phyloP scores from a whole-genome alignment of 2,113 vertebrate genomes.

The Australoheros scitulus region DNA sequence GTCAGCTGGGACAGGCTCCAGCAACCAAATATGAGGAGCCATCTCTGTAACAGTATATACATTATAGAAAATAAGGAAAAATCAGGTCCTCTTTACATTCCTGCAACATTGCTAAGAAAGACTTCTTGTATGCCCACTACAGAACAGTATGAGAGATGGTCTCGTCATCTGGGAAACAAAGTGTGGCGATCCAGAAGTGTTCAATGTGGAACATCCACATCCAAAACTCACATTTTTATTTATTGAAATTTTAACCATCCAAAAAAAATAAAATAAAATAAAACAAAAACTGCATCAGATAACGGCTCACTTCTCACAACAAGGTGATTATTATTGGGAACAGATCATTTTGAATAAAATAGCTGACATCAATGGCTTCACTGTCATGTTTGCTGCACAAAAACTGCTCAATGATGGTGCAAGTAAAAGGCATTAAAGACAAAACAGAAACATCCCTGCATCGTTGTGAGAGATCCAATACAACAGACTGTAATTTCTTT shows the following conservation, averaged over 20 bases:
- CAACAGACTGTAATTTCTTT: neutral
- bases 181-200: neutral
- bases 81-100: neutral
- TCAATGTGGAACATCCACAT: constrained; percentile 33
- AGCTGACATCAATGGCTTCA: constrained; percentile 25
- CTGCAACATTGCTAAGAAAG: neutral
- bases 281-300: constrained; percentile 26
- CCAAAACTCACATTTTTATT: constrained; percentile 56
- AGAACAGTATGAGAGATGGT: neutral
- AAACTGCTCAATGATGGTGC: neutral
- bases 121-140: neutral
- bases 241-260: constrained; percentile 44
- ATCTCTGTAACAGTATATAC: neutral
- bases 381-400: neutral
- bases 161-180: neutral
- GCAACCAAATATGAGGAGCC: neutral
- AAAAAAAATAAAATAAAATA: neutral
- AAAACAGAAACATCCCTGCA: neutral
- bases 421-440: neutral
- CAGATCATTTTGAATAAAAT: constrained; percentile 16
- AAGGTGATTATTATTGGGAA: constrained; percentile 1
- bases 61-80: neutral
- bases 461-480: neutral
- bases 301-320: constrained; percentile 29
- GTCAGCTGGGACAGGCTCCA: too few relatives aligned